Evolutionary conservation across 2,888 invertebrate genomes (phyloP).

Genomic region (Drosophila stalkeri): DNA sequence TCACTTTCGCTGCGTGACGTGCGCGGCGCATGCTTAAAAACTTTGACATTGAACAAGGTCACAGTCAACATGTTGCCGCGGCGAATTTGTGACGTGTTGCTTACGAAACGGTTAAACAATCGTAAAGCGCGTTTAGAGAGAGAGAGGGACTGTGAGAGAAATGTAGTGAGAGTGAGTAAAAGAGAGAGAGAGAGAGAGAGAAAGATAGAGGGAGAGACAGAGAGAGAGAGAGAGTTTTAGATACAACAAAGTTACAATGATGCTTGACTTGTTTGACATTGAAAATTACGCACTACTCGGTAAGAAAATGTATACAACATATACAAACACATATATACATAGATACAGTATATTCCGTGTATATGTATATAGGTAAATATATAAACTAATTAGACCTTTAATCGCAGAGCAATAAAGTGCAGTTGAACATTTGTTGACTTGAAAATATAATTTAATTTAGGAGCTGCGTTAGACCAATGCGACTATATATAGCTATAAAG

Average conservation of each 20-base stretch:
- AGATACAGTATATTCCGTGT: background rate
- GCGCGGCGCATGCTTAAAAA: slow-evolving; percentile 56
- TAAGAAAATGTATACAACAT: background rate
- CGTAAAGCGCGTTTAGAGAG: slow-evolving; percentile 33
- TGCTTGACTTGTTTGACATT: slow-evolving; percentile 77
- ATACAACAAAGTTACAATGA: slow-evolving; percentile 42
- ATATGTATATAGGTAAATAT: background rate
- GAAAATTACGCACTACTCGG: slow-evolving; percentile 50
- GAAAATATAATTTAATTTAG: background rate
- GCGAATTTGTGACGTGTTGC: slow-evolving; percentile 57
- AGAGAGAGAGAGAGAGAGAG: slow-evolving; percentile 3
- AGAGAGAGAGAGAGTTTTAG: slow-evolving; percentile 9
- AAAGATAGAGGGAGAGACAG: background rate
- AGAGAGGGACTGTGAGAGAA: slow-evolving; percentile 1
- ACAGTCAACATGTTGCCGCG: slow-evolving; percentile 64
- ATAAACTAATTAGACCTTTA: slow-evolving; percentile 13
- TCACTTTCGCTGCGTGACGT: slow-evolving; percentile 62
- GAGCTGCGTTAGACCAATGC: background rate
- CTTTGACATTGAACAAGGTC: slow-evolving; percentile 77
- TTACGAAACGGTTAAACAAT: slow-evolving; percentile 52
- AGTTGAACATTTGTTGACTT: slow-evolving; percentile 17
- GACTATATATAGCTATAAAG: background rate
- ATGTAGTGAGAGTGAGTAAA: background rate
- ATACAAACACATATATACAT: slow-evolving; percentile 7
- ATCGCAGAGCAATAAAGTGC: slow-evolving; percentile 2